Percentiles rank a stretch among this genome's conserved stretches.
Evolutionary conservation across 2,797 vertebrate species (phyloP).

Genomic region (Phataginus tetradactyla): DNA sequence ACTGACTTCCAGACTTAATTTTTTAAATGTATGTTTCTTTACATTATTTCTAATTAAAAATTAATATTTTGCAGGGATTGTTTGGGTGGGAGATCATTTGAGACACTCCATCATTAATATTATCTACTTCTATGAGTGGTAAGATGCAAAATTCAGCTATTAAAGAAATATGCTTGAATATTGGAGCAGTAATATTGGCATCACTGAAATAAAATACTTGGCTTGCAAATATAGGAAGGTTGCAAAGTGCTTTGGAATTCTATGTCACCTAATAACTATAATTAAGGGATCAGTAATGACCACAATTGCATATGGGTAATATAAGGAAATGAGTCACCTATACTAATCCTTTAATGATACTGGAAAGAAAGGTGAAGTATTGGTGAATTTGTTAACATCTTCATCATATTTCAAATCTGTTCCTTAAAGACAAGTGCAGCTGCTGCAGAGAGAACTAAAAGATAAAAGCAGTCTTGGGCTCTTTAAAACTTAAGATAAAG

Average conservation of each 20-base stretch:
- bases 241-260: conserved; percentile 60
- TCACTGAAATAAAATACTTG: conserved; percentile 39
- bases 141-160: not conserved
- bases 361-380: conserved; percentile 30
- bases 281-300: conserved; percentile 32
- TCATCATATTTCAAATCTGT: conserved; percentile 60
- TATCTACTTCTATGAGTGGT: not conserved
- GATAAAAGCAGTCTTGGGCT: conserved; percentile 54
- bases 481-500: conserved; percentile 67
- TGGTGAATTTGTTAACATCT: conserved; percentile 60
- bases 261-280: conserved; percentile 17
- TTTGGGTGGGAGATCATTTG: not conserved
- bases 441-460: conserved; percentile 57
- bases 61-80: not conserved
- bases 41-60: conserved; percentile 18
- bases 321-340: not conserved
- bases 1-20: conserved; percentile 20
- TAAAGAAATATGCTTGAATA: conserved; percentile 2
- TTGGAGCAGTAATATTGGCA: not conserved
- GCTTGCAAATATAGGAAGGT: not conserved
- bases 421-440: conserved; percentile 56
- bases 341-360: conserved; percentile 42
- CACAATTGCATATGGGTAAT: not conserved
- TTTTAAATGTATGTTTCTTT: not conserved
- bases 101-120: not conserved